These are phyloP conservation scores for Dasyornis broadbenti DNA, from an alignment of 2,113 vertebrate species.

Conservation along the genomic window DNA sequence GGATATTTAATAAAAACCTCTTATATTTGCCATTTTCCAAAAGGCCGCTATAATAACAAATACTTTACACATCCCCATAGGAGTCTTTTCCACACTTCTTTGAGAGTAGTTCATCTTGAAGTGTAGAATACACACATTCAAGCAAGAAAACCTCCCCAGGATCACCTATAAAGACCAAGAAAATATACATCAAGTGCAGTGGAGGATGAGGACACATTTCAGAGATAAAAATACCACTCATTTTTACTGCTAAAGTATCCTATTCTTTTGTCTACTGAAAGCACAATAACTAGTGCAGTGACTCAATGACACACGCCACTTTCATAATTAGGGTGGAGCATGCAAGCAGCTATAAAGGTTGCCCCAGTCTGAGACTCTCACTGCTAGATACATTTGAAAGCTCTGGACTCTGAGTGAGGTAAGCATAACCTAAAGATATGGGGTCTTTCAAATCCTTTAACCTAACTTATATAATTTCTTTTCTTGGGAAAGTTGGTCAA, in stretches of 20 bases:
- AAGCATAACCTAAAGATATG: neutral
- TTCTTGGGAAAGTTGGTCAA: neutral
- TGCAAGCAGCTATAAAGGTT: conserved; percentile 52
- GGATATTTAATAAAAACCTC: neutral
- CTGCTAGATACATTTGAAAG: neutral
- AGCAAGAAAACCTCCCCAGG: neutral
- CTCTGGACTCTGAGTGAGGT: neutral
- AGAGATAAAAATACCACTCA: neutral
- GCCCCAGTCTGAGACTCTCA: neutral
- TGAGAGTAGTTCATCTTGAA: neutral
- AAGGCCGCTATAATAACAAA: neutral
- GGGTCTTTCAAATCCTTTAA: neutral
- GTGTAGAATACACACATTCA: neutral
- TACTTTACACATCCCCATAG: neutral
- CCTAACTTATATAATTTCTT: neutral
- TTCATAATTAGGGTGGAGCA: conserved; percentile 60
- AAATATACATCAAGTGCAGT: neutral
- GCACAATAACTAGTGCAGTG: neutral
- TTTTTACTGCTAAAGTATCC: neutral
- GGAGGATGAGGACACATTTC: neutral
- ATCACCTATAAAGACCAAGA: neutral
- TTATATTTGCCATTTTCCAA: neutral
- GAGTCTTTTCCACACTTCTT: neutral
- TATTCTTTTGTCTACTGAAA: neutral
- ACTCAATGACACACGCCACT: conserved; percentile 41